phyloP scores from a whole-genome alignment of 2,888 invertebrate species.

The Sycophila texana region DNA sequence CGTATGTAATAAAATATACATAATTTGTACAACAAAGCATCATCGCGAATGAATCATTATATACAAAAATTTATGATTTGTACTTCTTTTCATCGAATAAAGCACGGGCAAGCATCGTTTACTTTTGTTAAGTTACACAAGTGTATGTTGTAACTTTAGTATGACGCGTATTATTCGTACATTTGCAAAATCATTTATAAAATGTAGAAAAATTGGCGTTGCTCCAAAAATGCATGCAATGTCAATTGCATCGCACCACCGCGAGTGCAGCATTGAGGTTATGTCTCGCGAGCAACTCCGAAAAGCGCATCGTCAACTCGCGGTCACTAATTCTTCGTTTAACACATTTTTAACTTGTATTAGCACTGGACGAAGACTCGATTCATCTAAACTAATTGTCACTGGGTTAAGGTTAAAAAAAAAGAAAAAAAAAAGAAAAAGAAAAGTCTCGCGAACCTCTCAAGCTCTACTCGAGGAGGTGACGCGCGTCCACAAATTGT shows the following conservation, averaged over 20 bases:
- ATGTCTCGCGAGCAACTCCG: constrained; percentile 19
- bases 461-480: constrained; percentile 34
- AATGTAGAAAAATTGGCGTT: constrained; percentile 12
- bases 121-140: constrained; percentile 20
- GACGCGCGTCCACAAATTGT: constrained; percentile 54
- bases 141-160: background rate
- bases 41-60: background rate
- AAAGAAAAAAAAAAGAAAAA: constrained; percentile 30
- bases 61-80: background rate
- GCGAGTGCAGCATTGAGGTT: constrained; percentile 15
- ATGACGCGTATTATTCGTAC: constrained; percentile 24
- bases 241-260: background rate
- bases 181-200: constrained; percentile 8
- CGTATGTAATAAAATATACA: constrained; percentile 35
- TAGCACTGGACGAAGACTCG: constrained; percentile 24
- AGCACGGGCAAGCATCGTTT: background rate
- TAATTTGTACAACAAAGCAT: constrained; percentile 18
- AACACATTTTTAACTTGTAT: constrained; percentile 15
- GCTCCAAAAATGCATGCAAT: constrained; percentile 20
- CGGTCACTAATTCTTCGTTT: constrained; percentile 1
- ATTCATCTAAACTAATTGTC: background rate
- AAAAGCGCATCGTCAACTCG: constrained; percentile 25
- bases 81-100: background rate
- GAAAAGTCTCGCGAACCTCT: constrained; percentile 4
- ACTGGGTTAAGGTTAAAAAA: background rate